Base-by-base conservation (phyloP, 2,113 vertebrate species). In the Crypturellus undulatus region DNA sequence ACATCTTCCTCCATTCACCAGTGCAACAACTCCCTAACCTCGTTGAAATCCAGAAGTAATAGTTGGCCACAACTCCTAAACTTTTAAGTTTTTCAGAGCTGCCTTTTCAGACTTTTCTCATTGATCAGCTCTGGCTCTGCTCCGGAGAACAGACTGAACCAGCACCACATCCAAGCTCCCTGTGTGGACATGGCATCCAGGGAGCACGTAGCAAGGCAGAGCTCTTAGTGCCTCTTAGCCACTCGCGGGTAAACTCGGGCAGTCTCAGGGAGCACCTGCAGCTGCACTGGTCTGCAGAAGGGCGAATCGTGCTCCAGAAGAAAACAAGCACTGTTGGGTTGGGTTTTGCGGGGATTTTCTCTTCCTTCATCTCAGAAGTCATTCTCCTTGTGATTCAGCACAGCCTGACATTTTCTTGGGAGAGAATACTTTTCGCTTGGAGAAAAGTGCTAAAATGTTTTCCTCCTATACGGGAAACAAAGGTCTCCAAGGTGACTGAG, bases 241-340 rank as follows among this genome's bases (percentile, higher is more conserved):
- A 30, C n/a, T 69, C 9, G 5, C 0, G 6, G 24, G 4, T 40
- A 0, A 0, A 3, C 11, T 19, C 60, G 51, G 2, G 0, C 49
- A 34, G 75, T 79, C 38, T 21, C 40, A 19, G 21, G 0, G 13
- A n/a, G 26, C 76, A 18, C 34, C 2, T 0, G 7, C 3, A 12
- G 43, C 47, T 26, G 42, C 6, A 2, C 12, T 12, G 30, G 45
- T 21, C 8, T 26, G 49, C 5, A 5, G 5, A 8, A n/a, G 47
- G 10, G 1, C 12, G 49, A 82, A n/a, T 2, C 12, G 22, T n/a
- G 45, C 26, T 73, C 25, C 40, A n/a, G 12, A 34, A 11, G 15
- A 56, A 72, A 82, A 32, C 32, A 49, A 82, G 43, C 8, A 4
- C 32, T 3, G 12, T 0, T 79, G 51, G 21, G 49, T 49, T 49